Evolutionary conservation across 2,888 invertebrate genomes (phyloP), one percentile per base, ranked within the genome.

Genomic region (Hesperia comma): DNA sequence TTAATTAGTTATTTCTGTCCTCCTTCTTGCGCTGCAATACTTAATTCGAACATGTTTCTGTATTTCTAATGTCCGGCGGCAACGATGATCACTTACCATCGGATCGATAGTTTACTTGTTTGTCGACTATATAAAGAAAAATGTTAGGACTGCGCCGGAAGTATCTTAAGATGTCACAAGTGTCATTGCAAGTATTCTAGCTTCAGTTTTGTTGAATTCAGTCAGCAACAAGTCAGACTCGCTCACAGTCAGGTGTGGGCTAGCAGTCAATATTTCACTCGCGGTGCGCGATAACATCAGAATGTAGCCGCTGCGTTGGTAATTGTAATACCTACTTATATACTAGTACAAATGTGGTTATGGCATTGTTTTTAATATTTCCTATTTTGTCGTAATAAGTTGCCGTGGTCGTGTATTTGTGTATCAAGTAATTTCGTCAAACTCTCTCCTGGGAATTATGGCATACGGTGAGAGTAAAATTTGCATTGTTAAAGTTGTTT

Each of bases 211-310:
- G 21, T 51, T 51, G 14, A 51, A 51, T 51, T 21, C 67, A 54
- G 46, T 41, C 43, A 43, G 66, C 70, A 66, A 70, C 69, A 63
- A 67, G 67, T 62, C 26, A 0, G 8, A 54, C 33, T 10, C 54
- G 54, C 33, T 54, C 54, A 54, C 15, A 54, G 54, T 54, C 54
- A 54, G 15, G 54, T 54, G 32, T 33, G 5, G 54, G 54, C 54
- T 17, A 33, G 54, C 54, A 17, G 33, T 54, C 54, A 33, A 53
- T 60, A 46, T 60, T 54, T 33, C 43, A 60, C 55, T 54, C 33
- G 54, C 15, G 15, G 10, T 3, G n/a, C 54, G 15, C 54, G 54
- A 54, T 54, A 54, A 54, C 54, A 54, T 54, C 54, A 54, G 54
- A 54, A 54, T 54, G 54, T 17, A 15, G 15, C 17, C 54, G 54